Base-by-base conservation (phyloP, 2,797 vertebrate species). In the Protosalanx chinensis region DNA sequence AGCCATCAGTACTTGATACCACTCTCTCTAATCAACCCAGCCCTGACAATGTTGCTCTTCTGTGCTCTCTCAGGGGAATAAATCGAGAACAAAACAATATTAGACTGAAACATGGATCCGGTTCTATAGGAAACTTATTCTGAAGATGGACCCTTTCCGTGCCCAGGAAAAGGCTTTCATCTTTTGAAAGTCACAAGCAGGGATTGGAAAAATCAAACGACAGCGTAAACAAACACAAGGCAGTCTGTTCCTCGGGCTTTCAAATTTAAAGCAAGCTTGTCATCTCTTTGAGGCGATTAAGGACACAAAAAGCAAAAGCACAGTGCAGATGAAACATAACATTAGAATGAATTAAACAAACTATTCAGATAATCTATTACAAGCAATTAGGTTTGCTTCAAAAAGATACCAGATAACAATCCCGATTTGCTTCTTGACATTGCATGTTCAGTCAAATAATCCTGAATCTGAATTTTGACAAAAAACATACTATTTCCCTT, bases 251-350 rank as follows among this genome's bases (percentile, higher is more conserved):
- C 75, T 37, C 12, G 69, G 8, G 51, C 75, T 82, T 83, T 82
- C 58, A 76, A 71, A 64, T 76, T 79, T 60, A 81, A 78, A 84
- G 73, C 27, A 41, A 63, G 65, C 65, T 69, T 6, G 6, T 62
- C 80, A 67, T 81, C 78, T 71, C 75, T 86, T 81, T 86, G 77
- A 87, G 81, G 80, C 76, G 79, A 83, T 84, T 78, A 79, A 77
- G 73, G 82, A 77, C 74, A 77, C 85, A 76, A 71, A 76, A 75
- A 59, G 73, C 32, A 16, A 35, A 64, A 68, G 8, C 68, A 67
- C 70, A 64, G 63, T 49, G 16, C 61, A 37, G 37, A 41, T 41
- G 37, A 41, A 41, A 41, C 37, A 37, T 37, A 37, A 37, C 5
- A 37, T 37, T 37, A 8, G 35, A 8, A 37, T 37, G 8, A 6